Evolutionary conservation across 1,140 invertebrate genomes (phyloP).

Genomic region (Teleogryllus occipitalis): DNA sequence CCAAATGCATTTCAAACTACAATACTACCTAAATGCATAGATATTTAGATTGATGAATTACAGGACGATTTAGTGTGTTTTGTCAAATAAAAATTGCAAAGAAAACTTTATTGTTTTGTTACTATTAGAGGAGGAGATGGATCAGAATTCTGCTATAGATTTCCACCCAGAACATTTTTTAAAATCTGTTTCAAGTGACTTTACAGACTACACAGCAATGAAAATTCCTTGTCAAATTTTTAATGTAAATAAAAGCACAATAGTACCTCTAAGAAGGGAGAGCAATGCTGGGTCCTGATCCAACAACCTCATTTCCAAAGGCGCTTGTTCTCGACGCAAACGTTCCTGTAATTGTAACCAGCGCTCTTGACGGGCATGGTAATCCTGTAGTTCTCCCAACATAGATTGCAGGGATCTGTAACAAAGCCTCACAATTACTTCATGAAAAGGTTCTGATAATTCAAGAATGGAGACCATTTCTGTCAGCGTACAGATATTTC

Average conservation of each 20-base stretch:
- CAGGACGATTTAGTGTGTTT: too few relatives aligned
- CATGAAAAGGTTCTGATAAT: too few relatives aligned
- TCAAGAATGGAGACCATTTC: too few relatives aligned
- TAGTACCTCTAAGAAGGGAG: neutral
- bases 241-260: neutral
- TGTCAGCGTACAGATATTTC: too few relatives aligned
- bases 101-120: too few relatives aligned
- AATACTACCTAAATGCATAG: too few relatives aligned
- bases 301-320: constrained; percentile 25
- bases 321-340: constrained; percentile 52
- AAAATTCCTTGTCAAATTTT: neutral
- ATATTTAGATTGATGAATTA: too few relatives aligned
- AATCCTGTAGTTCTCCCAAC: constrained; percentile 53
- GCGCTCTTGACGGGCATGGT: constrained; percentile 54
- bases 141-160: too few relatives aligned
- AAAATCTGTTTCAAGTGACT: neutral
- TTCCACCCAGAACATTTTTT: too few relatives aligned
- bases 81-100: too few relatives aligned
- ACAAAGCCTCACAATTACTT: neutral
- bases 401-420: constrained; percentile 54
- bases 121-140: too few relatives aligned
- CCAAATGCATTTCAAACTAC: too few relatives aligned
- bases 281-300: constrained; percentile 4
- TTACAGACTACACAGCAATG: neutral
- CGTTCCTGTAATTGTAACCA: constrained; percentile 54